A percentile compares a stretch with the other conserved stretches of the same genome.
phyloP scores from a whole-genome alignment of 1,140 invertebrate genomes.

The Mycetomoellerius zeteki region DNA sequence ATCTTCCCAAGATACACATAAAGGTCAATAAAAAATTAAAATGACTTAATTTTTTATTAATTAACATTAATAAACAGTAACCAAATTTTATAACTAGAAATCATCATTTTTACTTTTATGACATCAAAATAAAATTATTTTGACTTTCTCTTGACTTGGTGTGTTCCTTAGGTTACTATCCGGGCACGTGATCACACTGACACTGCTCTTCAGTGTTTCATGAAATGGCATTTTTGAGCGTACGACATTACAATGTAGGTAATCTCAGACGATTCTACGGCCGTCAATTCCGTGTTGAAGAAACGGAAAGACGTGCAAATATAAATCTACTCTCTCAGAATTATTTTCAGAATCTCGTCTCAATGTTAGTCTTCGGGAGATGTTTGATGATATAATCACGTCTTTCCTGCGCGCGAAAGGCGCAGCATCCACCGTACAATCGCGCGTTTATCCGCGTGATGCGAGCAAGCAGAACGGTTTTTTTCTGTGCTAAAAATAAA shows the following conservation, averaged over 20 bases:
- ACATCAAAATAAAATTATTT: too few relatives aligned
- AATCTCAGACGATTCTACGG: not conserved
- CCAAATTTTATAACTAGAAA: too few relatives aligned
- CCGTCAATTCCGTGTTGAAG: not conserved
- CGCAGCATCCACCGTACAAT: constrained; percentile 15
- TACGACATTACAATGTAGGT: not conserved
- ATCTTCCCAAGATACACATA: too few relatives aligned
- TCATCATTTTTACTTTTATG: too few relatives aligned
- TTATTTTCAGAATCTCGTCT: not conserved
- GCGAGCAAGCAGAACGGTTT: not conserved
- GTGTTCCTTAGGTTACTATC: too few relatives aligned
- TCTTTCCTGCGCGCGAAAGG: not conserved
- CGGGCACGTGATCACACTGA: too few relatives aligned
- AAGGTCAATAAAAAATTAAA: too few relatives aligned
- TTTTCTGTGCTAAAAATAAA: constrained; percentile 33
- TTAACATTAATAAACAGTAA: too few relatives aligned
- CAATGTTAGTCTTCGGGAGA: not conserved
- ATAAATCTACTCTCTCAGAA: not conserved
- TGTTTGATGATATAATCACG: not conserved
- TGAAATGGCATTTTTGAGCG: too few relatives aligned
- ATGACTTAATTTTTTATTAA: too few relatives aligned
- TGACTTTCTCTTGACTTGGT: too few relatives aligned
- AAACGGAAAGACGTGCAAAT: not conserved
- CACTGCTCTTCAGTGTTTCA: too few relatives aligned
- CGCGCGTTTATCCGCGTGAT: constrained; percentile 9